phyloP scores from a whole-genome alignment of 1,140 invertebrate genomes.

The Helicoverpa zea region DNA sequence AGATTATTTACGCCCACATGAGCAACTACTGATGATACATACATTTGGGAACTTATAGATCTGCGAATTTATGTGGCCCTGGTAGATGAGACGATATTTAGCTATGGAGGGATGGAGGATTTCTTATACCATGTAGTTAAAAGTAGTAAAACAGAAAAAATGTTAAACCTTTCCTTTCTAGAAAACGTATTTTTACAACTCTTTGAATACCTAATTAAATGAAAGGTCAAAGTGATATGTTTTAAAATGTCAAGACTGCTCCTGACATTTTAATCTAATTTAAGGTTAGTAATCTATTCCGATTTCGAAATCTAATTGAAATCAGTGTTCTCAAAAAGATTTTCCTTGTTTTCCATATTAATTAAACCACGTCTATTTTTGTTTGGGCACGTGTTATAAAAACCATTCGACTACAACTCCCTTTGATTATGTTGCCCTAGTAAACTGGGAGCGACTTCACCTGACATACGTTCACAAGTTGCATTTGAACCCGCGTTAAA shows the following conservation, averaged over 20 bases:
- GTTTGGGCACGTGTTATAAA: not conserved
- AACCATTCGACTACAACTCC: not conserved
- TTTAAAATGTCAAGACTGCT: too few relatives aligned
- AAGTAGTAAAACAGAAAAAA: too few relatives aligned
- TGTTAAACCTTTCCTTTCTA: too few relatives aligned
- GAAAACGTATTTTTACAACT: too few relatives aligned
- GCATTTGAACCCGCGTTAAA: slow-evolving; percentile 5
- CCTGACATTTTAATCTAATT: too few relatives aligned
- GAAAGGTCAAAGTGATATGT: too few relatives aligned
- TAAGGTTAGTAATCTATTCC: too few relatives aligned
- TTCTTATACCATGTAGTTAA: too few relatives aligned
- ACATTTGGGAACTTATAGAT: not conserved
- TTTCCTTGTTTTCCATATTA: not conserved
- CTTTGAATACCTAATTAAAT: too few relatives aligned
- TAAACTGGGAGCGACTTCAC: not conserved
- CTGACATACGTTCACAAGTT: not conserved
- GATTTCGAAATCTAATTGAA: too few relatives aligned
- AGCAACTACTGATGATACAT: not conserved
- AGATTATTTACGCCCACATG: not conserved
- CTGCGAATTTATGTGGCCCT: not conserved
- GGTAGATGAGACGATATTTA: not conserved
- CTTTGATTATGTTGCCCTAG: not conserved
- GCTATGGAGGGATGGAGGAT: too few relatives aligned
- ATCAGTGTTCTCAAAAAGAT: not conserved
- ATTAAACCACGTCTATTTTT: not conserved